Percentiles rank a stretch among this genome's conserved stretches.
These are phyloP conservation scores for Glyptemys insculpta DNA, from an alignment of 2,797 vertebrate species.

Conservation along the genomic window DNA sequence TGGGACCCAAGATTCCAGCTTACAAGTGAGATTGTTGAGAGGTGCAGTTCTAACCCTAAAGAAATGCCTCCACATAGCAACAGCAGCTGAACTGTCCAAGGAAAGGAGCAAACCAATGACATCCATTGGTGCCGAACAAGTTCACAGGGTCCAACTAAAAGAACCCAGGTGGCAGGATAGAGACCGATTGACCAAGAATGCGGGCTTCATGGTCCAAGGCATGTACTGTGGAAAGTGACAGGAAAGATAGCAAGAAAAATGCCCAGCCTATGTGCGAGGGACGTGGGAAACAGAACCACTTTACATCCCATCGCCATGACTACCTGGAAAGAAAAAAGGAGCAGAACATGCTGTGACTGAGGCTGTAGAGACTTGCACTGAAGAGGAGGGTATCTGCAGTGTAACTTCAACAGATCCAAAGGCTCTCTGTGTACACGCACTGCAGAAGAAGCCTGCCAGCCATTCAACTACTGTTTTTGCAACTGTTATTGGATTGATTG, in stretches of 20 bases:
- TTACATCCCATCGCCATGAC: not conserved
- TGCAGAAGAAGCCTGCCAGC: not conserved
- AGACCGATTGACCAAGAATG: not conserved
- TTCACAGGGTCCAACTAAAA: not conserved
- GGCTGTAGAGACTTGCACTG: not conserved
- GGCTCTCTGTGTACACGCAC: not conserved
- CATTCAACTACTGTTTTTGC: not conserved
- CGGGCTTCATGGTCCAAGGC: no score
- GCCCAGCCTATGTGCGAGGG: not conserved
- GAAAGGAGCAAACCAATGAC: no score
- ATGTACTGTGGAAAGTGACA: not conserved
- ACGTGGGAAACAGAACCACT: not conserved
- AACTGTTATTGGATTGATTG: not conserved
- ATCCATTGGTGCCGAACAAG: no score
- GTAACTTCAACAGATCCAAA: not conserved
- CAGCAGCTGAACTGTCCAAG: no score
- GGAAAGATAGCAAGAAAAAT: not conserved
- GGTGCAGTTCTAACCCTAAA: not conserved
- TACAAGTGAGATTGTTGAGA: not conserved
- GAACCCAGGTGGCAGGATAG: not conserved
- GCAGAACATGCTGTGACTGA: no score
- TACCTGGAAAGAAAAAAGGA: no score
- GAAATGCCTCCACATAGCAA: not conserved
- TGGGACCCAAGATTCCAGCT: not conserved
- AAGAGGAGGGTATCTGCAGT: not conserved